Base-by-base conservation (phyloP, 2,113 vertebrate genomes). In the Gymnorhina tibicen region DNA sequence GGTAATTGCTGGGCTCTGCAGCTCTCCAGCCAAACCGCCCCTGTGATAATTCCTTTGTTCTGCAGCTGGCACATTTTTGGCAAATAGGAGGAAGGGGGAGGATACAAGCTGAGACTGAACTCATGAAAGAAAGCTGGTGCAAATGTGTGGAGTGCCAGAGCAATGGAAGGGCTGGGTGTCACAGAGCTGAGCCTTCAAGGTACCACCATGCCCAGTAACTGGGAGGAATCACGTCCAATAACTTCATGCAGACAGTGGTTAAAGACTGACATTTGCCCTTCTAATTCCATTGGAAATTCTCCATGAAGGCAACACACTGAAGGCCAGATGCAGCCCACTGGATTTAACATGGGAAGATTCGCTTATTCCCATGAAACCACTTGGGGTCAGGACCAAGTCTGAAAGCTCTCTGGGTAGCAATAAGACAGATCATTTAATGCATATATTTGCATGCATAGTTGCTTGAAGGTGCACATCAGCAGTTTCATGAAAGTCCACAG, bases 1-100 rank as follows among this genome's bases (percentile, higher is more conserved):
- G 46, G 68, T 85, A 58, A 93, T 76, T 94, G 82, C 85, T 28
- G 80, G 87, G 46, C 66, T 64, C 70, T 9, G 26, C 46, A 50
- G 91, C 66, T 35, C 87, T 85, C 56, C 92, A 52, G 2, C 92
- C 84, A 74, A 79, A 69, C 19, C 3, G 0, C 32, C 59, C 78
- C 80, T 68, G 18, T 44, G 41, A 80, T 62, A n/a, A 52, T 52
- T 42, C 74, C 70, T 92, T 93, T 78, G 85, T 81, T 85, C 90
- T 35, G 15, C 12, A 42, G 44, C 85, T 92, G 91, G 85, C 46
- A 60, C 15, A 13, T 64, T 88, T 91, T 66, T 73, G 92, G 91
- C 66, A 84, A 26, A 13, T 2, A 28, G 42, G 69, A 75, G 20
- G 44, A 19, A 77, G 21, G 4, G 20, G 47, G 52, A 67, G 76